Evolutionary conservation across 2,113 vertebrate species (phyloP).

Genomic region (Erythrocercus mccallii): DNA sequence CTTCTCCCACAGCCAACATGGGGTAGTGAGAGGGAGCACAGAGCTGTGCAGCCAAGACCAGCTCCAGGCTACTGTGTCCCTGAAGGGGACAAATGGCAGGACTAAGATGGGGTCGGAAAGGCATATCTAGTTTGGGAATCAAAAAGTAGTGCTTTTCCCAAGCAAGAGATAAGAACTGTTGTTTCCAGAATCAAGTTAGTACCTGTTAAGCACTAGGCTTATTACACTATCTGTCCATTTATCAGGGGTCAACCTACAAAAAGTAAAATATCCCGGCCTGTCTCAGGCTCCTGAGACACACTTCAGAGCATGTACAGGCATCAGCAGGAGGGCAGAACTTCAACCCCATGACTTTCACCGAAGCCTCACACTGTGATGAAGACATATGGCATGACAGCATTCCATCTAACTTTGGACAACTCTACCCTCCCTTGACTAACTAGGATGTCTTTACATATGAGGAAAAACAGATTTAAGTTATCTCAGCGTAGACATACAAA

Average conservation of each 20-base stretch:
- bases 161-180: not conserved
- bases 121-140: fast-evolving
- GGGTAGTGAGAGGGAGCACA: not conserved
- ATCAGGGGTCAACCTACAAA: not conserved
- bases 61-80: not conserved
- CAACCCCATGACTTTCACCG: not conserved
- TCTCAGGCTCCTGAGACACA: not conserved
- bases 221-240: not conserved
- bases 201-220: not conserved
- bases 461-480: not conserved
- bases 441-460: not conserved
- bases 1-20: not conserved
- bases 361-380: not conserved
- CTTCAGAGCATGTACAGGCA: not conserved
- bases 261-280: not conserved
- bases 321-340: not conserved
- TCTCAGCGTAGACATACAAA: not conserved
- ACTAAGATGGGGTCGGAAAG: not conserved
- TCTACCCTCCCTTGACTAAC: not conserved
- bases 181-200: not conserved
- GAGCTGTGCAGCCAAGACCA: not conserved
- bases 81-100: not conserved
- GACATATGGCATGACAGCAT: not conserved
- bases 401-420: not conserved
- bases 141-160: not conserved